These are phyloP conservation scores for Gymnothorax javanicus DNA, from an alignment of 2,797 vertebrate species.

Conservation along the genomic window DNA sequence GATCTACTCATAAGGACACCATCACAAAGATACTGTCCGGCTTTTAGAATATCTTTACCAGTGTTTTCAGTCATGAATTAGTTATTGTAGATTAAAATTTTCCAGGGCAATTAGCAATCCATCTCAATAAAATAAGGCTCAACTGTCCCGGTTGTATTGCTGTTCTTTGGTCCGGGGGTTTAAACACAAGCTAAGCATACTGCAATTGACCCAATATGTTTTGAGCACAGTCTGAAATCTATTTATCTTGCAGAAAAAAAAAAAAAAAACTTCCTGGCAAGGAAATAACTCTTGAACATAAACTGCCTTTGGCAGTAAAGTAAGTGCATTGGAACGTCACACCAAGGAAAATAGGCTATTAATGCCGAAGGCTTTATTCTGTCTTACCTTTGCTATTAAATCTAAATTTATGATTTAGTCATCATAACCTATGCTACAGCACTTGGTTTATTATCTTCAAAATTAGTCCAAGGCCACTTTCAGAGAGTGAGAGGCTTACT, in stretches of 20 bases:
- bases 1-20: background rate
- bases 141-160: background rate
- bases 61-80: background rate
- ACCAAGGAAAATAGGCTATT: background rate
- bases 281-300: background rate
- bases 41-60: background rate
- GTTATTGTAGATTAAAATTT: background rate
- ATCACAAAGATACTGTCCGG: background rate
- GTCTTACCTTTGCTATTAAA: background rate
- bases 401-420: background rate
- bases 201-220: background rate
- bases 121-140: background rate
- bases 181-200: background rate
- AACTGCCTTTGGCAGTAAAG: background rate
- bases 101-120: background rate
- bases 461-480: background rate
- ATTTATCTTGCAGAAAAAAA: background rate
- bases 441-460: background rate
- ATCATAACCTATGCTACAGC: too few species aligned
- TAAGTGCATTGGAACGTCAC: background rate
- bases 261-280: background rate
- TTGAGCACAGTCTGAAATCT: background rate
- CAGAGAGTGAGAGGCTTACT: background rate
- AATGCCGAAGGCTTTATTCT: background rate
- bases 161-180: background rate